Evolutionary conservation across 2,113 vertebrate genomes (phyloP).

Genomic region (Synodontis membranacea): DNA sequence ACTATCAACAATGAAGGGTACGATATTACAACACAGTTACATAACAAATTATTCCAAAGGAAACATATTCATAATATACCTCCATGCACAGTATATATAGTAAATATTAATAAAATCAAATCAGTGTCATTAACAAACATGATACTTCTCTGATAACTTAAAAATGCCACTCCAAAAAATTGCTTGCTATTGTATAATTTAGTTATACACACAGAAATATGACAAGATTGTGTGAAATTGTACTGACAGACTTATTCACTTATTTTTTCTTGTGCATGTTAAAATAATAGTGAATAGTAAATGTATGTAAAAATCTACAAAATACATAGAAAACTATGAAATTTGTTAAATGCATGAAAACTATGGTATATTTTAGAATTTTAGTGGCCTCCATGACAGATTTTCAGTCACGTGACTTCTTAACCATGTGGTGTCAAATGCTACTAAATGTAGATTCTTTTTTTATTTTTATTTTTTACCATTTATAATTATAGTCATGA

Average conservation of each 20-base stretch:
- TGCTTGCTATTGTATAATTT: background rate
- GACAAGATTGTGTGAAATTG: background rate
- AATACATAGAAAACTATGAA: background rate
- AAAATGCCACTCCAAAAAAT: too few relatives aligned
- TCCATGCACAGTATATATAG: background rate
- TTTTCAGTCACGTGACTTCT: background rate
- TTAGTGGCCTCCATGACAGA: background rate
- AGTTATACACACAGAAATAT: background rate
- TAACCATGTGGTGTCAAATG: background rate
- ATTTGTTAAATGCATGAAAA: background rate
- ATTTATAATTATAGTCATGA: background rate
- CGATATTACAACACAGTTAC: background rate
- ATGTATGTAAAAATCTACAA: background rate
- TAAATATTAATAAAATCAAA: background rate
- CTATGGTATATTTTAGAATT: background rate
- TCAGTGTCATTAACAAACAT: background rate
- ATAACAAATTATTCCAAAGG: background rate
- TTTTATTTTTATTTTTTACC: too few relatives aligned
- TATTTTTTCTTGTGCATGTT: background rate
- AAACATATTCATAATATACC: background rate
- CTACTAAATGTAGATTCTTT: background rate
- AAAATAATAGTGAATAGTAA: background rate
- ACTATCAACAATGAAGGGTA: conserved; percentile 69
- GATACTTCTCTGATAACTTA: background rate
- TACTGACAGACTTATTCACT: background rate